A percentile compares a stretch with the other conserved stretches of the same genome.
These are phyloP conservation scores for Phenacoccus solenopsis DNA, from an alignment of 1,140 invertebrate genomes.

Conservation along the genomic window DNA sequence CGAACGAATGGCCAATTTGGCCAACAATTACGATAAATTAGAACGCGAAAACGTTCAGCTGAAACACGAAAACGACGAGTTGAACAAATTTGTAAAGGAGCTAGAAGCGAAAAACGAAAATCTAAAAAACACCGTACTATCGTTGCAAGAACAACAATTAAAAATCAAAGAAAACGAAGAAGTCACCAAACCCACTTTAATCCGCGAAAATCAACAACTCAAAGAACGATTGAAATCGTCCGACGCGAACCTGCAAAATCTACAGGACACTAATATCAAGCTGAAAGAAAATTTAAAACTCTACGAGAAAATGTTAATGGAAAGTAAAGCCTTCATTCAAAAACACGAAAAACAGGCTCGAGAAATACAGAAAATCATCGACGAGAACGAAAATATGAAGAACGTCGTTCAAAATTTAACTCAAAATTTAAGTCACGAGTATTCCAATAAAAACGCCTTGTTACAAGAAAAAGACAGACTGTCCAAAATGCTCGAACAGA, in stretches of 20 bases:
- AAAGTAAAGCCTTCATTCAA: neutral
- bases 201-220: neutral
- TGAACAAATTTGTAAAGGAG: neutral
- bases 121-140: neutral
- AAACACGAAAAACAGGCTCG: neutral
- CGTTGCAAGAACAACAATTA: neutral
- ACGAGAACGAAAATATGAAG: neutral
- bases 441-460: neutral
- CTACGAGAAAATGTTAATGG: constrained; percentile 8
- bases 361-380: neutral
- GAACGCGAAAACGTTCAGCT: neutral
- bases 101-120: neutral
- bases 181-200: neutral
- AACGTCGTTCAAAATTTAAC: neutral
- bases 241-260: neutral
- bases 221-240: neutral
- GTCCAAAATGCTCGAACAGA: neutral
- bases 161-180: neutral
- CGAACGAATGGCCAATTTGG: neutral
- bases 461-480: neutral
- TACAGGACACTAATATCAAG: neutral
- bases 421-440: neutral
- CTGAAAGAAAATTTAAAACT: neutral
- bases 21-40: constrained; percentile 7
- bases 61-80: neutral